These are phyloP conservation scores for Drosophila auraria DNA, from an alignment of 1,140 invertebrate genomes.

Conservation along the genomic window DNA sequence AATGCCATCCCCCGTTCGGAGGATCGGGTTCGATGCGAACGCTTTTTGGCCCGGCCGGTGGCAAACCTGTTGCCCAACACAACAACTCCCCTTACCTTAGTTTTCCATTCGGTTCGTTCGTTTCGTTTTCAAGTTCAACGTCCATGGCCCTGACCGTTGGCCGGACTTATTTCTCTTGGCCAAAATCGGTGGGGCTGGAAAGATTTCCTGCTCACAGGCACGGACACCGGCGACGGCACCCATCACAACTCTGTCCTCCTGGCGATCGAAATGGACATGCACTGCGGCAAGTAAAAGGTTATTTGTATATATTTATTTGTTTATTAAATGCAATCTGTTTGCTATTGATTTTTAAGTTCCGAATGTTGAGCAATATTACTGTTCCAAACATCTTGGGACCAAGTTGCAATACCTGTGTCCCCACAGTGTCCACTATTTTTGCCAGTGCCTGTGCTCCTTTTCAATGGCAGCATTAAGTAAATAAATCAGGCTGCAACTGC, in stretches of 20 bases:
- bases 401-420: no score
- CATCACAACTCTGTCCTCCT: conserved; percentile 5
- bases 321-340: not conserved
- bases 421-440: not conserved
- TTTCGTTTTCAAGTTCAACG: conserved; percentile 68
- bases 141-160: conserved; percentile 60
- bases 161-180: conserved; percentile 27
- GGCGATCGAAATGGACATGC: conserved; percentile 1
- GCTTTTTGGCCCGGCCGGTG: conserved; percentile 12
- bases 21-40: not conserved
- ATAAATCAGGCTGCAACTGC: conserved; percentile 12
- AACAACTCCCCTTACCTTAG: conserved; percentile 22
- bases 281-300: not conserved
- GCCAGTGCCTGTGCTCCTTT: not conserved
- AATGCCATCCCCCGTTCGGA: conserved; percentile 8
- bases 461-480: conserved; percentile 12
- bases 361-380: no score
- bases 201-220: conserved; percentile 27
- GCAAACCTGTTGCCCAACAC: conserved; percentile 38
- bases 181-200: conserved; percentile 14
- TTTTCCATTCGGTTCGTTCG: conserved; percentile 11
- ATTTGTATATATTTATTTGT: no score
- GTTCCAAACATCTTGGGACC: no score
- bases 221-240: not conserved
- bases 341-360: no score